Percentiles rank a stretch among this genome's conserved stretches.
Evolutionary conservation across 2,888 invertebrate species (phyloP).

Genomic region (Tipula vernalis): DNA sequence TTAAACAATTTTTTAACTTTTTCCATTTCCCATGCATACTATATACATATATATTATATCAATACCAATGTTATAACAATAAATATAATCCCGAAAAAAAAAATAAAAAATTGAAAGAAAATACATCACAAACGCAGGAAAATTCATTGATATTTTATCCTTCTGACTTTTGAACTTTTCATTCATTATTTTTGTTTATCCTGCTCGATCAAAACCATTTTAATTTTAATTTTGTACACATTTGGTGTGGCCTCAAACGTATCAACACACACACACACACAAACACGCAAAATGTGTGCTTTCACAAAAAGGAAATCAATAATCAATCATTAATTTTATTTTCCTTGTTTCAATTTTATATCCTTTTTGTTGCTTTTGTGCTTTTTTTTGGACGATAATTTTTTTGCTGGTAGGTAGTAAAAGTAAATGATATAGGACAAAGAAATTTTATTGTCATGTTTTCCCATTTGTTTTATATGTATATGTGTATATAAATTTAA

Average conservation of each 20-base stretch:
- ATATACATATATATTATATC: neutral
- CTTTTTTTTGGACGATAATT: neutral
- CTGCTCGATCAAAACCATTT: neutral
- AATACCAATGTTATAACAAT: neutral
- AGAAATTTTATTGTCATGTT: neutral
- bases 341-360: neutral
- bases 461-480: neutral
- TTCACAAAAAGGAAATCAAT: neutral
- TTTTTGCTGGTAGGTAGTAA: neutral
- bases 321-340: neutral
- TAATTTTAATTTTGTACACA: neutral
- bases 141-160: neutral
- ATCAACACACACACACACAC: neutral
- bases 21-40: neutral
- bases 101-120: neutral
- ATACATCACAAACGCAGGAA: neutral
- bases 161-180: neutral
- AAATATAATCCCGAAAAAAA: neutral
- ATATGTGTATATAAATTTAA: neutral
- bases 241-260: neutral
- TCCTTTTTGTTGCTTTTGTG: neutral
- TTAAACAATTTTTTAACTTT: neutral
- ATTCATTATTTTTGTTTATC: neutral
- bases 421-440: neutral
- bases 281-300: neutral